These are phyloP conservation scores for Seira musarum DNA, from an alignment of 2,888 invertebrate species.

Conservation along the genomic window DNA sequence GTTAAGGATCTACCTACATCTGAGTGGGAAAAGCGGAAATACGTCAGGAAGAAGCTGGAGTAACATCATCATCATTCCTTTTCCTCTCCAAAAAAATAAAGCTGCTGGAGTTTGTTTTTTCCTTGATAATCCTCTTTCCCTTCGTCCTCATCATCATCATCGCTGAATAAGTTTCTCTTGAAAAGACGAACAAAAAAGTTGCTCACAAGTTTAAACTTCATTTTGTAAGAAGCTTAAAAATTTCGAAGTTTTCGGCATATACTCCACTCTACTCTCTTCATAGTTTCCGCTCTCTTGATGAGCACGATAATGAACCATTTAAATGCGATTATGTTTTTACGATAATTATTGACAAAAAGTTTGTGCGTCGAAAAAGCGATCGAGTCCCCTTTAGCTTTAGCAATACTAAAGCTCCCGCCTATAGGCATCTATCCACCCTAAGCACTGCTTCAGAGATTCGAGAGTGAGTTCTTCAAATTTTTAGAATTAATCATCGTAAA, in stretches of 20 bases:
- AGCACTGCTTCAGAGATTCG: background rate
- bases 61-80: background rate
- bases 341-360: conserved; percentile 15
- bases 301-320: conserved; percentile 9
- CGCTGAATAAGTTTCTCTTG: background rate
- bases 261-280: background rate
- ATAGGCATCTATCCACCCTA: too few relatives aligned
- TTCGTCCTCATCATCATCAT: background rate
- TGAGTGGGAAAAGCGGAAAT: background rate
- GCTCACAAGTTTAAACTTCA: background rate
- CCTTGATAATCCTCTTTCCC: background rate
- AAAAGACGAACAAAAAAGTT: background rate
- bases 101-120: background rate
- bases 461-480: conserved; percentile 2
- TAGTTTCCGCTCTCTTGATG: background rate
- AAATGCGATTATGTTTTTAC: background rate
- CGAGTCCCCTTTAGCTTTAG: background rate
- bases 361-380: background rate
- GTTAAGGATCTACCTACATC: too few relatives aligned
- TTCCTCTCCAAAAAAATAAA: background rate
- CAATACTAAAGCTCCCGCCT: background rate
- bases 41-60: background rate
- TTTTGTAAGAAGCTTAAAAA: background rate
- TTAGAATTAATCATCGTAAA: conserved; percentile 45
- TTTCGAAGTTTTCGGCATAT: background rate